Conservation (phyloP, 1,140 invertebrate genomes). For the Phthorimaea operculella region DNA sequence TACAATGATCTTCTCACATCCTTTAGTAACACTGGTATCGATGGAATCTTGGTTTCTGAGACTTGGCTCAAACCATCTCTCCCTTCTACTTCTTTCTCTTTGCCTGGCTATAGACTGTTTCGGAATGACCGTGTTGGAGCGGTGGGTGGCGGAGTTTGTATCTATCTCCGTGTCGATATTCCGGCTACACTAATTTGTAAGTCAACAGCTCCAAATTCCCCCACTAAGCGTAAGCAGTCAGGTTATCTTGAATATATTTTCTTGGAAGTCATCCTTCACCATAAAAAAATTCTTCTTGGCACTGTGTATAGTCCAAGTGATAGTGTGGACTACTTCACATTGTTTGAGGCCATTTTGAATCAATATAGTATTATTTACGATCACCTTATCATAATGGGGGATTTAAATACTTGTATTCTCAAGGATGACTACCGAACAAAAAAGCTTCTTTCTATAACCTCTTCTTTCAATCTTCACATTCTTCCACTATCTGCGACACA, state of each 20-base stretch:
- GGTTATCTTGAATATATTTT: neutral
- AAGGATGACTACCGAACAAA: neutral
- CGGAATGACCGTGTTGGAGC: neutral
- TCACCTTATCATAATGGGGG: neutral
- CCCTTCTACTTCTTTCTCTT: slow-evolving; percentile 2
- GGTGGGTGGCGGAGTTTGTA: neutral
- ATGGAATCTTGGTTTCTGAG: neutral
- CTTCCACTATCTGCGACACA: neutral
- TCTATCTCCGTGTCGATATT: neutral
- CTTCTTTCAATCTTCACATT: slow-evolving; percentile 1
- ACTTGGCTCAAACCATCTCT: neutral
- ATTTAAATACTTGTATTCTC: neutral
- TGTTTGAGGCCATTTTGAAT: neutral
- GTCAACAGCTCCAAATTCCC: neutral
- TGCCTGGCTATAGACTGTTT: neutral
- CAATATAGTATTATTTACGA: neutral
- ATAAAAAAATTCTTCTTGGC: neutral
- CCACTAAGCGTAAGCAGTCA: too few species aligned
- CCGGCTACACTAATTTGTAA: neutral
- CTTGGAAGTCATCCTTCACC: neutral
- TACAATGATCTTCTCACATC: neutral
- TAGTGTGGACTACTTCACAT: neutral
- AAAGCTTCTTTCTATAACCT: neutral
- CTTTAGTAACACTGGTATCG: neutral
- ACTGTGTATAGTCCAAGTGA: neutral